Evolutionary conservation across 2,113 vertebrate genomes (phyloP), one percentile per base, ranked within the genome.

Genomic region (Dasyurus viverrinus): DNA sequence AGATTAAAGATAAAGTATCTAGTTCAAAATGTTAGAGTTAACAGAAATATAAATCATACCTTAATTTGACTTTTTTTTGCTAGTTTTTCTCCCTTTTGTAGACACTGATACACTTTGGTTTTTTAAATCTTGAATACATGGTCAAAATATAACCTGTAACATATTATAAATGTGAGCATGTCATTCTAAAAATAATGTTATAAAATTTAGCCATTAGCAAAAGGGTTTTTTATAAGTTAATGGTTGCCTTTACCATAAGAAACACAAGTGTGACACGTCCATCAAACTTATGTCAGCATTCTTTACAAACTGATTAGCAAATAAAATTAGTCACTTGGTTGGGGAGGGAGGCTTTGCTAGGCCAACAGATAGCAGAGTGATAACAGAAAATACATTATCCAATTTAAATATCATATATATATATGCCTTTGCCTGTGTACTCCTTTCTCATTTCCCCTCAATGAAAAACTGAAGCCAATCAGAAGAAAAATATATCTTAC

Each of bases 401-500:
- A 76, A n/a, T 25, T 50, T 47, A 8, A 89, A 89, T n/a, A 76
- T 76, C 90, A 95, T 89, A 46, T 60, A 12, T 14, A 12, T 27
- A 26, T 0, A 2, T 0, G 46, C 30, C 54, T 23, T 1, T 2
- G 8, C 46, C 52, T 1, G 22, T 16, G n/a, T 26, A 3, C 46
- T 90, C 68, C n/a, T 47, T 92, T 93, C 47, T 1, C 3, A 91
- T 90, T 93, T 96, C 57, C 89, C 46, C 36, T 3, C 48, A 1
- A 6, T 52, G 10, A 54, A 93, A 89, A 48, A 26, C 5, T 54
- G 57, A 89, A 84, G 16, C 1, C 36, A 68, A 22, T 76, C 14
- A 76, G 14, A 76, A 76, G 60, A 16, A 76, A 16, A 36, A 2
- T 10, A 0, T 0, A 0, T 2, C 3, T 0, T 2, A 12, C 9